These are phyloP conservation scores for Psittacula cyanocephala DNA, from an alignment of 2,113 vertebrate species.

Conservation along the genomic window DNA sequence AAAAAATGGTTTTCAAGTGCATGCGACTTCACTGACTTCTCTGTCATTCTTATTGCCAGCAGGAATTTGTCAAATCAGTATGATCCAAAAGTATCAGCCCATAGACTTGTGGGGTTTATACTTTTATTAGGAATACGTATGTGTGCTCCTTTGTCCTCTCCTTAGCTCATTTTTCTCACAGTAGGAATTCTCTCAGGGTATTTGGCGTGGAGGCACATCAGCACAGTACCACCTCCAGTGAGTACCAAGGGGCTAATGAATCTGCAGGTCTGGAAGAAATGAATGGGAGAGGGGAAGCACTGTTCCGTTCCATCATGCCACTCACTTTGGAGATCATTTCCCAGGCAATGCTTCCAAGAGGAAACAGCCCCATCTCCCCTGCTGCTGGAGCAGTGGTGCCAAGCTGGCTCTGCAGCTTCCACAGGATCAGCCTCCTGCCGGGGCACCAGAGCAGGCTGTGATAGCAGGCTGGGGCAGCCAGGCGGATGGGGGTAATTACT, in stretches of 20 bases:
- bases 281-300: not conserved
- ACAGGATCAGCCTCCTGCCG: not conserved
- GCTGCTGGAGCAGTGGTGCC: fast-evolving
- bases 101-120: not conserved
- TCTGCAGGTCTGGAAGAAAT: not conserved
- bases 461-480: fast-evolving
- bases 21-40: not conserved
- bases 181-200: not conserved
- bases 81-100: not conserved
- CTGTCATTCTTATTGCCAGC: not conserved
- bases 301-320: fast-evolving
- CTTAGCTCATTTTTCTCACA: not conserved
- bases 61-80: not conserved
- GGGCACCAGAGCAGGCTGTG: not conserved
- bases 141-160: not conserved
- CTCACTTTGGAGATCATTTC: not conserved
- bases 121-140: not conserved
- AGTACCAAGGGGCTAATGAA: not conserved
- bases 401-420: not conserved
- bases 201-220: not conserved
- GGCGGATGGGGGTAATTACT: not conserved
- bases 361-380: not conserved
- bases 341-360: not conserved
- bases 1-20: not conserved
- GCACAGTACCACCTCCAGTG: not conserved